Evolutionary conservation across 2,888 invertebrate species (phyloP), one percentile per base, ranked within the genome.

Genomic region (Dryococelus australis): DNA sequence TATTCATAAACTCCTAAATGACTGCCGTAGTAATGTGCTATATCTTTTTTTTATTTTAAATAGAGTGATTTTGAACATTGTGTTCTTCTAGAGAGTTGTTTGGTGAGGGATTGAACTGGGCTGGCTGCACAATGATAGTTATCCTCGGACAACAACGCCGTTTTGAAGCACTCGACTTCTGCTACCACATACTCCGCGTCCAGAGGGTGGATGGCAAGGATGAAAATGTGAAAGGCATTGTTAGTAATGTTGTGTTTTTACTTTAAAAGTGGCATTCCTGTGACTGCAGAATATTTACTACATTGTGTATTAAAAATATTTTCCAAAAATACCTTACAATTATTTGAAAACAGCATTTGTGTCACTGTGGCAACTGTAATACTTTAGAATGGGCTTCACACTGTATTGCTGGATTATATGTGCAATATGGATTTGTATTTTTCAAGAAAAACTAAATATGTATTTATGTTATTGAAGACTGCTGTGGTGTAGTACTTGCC

Each of bases 71-170:
- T 87, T 35, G 84, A 83, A 87, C 53, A 6, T 26, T 85, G 51
- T 53, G 47, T 90, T 88, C 89, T 87, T 91, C 1, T 91, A 97
- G 98, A 92, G 98, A 99, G 93, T 93, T 99, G 89, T 99, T 99
- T 93, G 99, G 99, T 13, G 99, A 99, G 93, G 99, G 99, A 0
- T 94, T 99, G 0, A 98, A 99, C 93, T 99, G 99, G 99, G 99
- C 99, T 8, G 99, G 99, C 0, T 99, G 99, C 92, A 96, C 98
- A 20, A 97, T 99, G 94, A 98, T 99, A 89, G 97, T 98, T 4
- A 94, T 99, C 81, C 94, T 99, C 78, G 98, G 98, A 0, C 99
- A 99, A 91, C 99, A 99, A 93, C 94, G 98, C 84, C 94, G 99
- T 88, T 99, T 99, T 92, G 99, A 99, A 92, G 98, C 98, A 1